Evolutionary conservation across 1,140 invertebrate species (phyloP), one percentile per base, ranked within the genome.

Genomic region (Drosophila trapezifrons): DNA sequence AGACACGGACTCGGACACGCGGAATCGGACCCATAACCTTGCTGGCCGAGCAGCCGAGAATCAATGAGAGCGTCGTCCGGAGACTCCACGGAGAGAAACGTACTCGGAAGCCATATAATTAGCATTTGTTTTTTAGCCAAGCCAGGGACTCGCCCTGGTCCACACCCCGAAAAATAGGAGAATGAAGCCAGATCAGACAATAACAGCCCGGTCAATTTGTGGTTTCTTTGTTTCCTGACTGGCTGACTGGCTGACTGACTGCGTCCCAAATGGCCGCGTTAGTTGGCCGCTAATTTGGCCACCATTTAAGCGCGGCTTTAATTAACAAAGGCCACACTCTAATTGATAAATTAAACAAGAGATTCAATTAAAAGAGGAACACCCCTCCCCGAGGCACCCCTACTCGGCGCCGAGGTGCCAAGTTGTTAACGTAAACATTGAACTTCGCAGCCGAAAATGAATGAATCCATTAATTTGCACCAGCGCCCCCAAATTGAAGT

Each of bases 391-490:
- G 51, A 62, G 37, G 55, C 60, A 58, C 52, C 45, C 22, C 45
- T 32, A 10, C n/a, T 18, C 43, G 13, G 25, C 52, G 35, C 42
- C 32, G 32, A 78, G 80, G 80, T 84, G 84, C 51, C 79, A 89
- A 89, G 77, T 89, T 84, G 84, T 89, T 84, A 89, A 89, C 84
- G 89, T 83, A 89, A 84, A 80, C 84, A 89, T 89, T 89, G 80
- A 89, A 89, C 84, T 87, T 87, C 84, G 55, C 43, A 46, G 60
- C 25, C 62, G 57, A 71, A 67, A 70, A 49, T 69, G 76, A 87
- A 89, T 87, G 84, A 87, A 89, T 87, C 80, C 84, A 87, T 87
- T 87, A 87, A 87, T 89, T 89, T 89, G 69, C 84, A 83, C 84
- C 85, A 78, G 80, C 84, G 73, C 84, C 84, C 84, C 80, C 73